Evolutionary conservation across 2,888 invertebrate genomes (phyloP), one percentile per base, ranked within the genome.

Genomic region (Rhopalosiphum nymphaeae): DNA sequence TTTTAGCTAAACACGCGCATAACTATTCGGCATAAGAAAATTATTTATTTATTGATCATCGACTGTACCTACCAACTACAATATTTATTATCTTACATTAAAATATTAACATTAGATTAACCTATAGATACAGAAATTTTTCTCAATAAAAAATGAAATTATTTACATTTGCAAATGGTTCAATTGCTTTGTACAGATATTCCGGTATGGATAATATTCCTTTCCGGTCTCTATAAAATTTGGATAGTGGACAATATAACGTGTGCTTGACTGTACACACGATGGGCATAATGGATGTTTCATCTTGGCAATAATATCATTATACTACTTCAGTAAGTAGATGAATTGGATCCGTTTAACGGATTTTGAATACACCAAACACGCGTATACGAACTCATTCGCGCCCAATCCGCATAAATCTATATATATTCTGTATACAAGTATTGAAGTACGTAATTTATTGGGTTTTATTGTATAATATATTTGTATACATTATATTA

Each of bases 321-420:
- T 21, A 78, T 78, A 78, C 2, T 36, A 21, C 67, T 4, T 61
- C 78, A 78, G 78, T 36, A 21, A 36, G 78, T 13, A 16, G 16
- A 78, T 36, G 78, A 78, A 78, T 78, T 78, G 78, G 85, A 89
- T 78, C 57, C n/a, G 93, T 88, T 89, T 44, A 91, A 91, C 53
- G 88, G 44, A 53, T 53, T 67, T 88, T 25, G 25, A 78, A 88
- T 44, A 53, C 29, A 36, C 42, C 42, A 57, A 44, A 86, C 53
- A 86, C 78, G 26, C 46, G n/a, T 16, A 56, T 10, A 26, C n/a
- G 36, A 21, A 36, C 78, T 21, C 78, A 9, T 11, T 36, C 21
- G 53, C 53, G 9, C 42, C 84, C 91, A 29, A 91, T 91, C 91
- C 85, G 84, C 56, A n/a, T 56, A 67, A 78, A 36, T 53, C 49